Evolutionary conservation across 2,113 vertebrate species (phyloP).

Genomic region (Ia io): DNA sequence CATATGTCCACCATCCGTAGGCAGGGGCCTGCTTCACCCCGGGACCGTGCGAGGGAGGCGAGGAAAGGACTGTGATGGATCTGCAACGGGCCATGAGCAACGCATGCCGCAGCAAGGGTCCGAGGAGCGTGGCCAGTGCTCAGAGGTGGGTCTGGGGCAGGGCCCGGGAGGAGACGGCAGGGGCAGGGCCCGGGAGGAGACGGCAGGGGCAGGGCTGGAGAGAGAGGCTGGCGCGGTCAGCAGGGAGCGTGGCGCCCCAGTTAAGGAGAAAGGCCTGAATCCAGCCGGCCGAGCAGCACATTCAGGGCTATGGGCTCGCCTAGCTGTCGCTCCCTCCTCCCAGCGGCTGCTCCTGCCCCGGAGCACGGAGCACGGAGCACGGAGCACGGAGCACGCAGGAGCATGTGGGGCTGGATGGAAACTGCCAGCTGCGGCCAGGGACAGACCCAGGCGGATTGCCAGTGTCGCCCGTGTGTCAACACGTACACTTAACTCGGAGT

Average conservation of each 20-base stretch:
- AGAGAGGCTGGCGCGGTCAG: not conserved
- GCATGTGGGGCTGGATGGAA: slow-evolving; percentile 26
- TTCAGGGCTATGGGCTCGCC: not conserved
- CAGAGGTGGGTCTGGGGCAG: not conserved
- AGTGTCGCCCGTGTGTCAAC: not conserved
- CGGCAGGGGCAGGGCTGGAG: not conserved
- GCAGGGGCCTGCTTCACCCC: too few species aligned
- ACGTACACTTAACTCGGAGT: not conserved
- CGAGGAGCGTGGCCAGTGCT: not conserved
- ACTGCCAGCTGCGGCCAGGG: slow-evolving; percentile 43
- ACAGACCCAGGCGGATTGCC: not conserved
- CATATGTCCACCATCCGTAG: not conserved
- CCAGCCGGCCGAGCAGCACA: not conserved
- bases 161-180: not conserved
- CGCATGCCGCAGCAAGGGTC: accelerated
- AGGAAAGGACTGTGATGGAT: not conserved
- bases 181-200: not conserved
- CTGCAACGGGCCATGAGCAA: accelerated
- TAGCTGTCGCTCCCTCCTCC: accelerated
- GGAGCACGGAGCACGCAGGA: not conserved
- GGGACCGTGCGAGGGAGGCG: accelerated
- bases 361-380: not conserved
- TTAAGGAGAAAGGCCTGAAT: not conserved
- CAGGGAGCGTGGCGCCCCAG: not conserved
- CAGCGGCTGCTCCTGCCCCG: not conserved